phyloP scores from a whole-genome alignment of 2,113 vertebrate species.

The Procapra przewalskii region DNA sequence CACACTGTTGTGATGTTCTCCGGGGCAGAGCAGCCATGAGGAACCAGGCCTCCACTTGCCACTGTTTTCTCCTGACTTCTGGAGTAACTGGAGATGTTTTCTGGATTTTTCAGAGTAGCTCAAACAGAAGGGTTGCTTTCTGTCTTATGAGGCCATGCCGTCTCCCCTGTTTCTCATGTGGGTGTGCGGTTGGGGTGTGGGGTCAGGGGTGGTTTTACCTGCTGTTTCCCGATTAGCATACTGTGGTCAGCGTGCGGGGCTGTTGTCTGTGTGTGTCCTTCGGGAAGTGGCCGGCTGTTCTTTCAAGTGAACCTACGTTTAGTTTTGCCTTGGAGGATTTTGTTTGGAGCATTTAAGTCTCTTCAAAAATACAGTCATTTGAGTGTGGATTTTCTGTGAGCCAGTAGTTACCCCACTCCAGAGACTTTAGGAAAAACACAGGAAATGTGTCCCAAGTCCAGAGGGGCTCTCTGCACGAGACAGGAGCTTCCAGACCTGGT shows the following conservation, averaged over 20 bases:
- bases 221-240: rapidly evolving
- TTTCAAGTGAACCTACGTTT: neutral
- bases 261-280: neutral
- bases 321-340: neutral
- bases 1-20: neutral
- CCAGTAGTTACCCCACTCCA: neutral
- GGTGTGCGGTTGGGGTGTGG: neutral
- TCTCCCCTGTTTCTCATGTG: neutral
- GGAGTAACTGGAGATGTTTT: neutral
- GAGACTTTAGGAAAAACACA: neutral
- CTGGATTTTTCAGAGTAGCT: neutral
- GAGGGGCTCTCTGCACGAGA: neutral
- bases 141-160: neutral
- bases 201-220: neutral
- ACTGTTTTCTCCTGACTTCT: neutral
- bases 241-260: too few relatives aligned
- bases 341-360: neutral
- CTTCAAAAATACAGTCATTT: neutral
- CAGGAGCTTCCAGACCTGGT: neutral
- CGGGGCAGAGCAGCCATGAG: neutral
- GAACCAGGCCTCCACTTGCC: neutral
- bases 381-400: neutral
- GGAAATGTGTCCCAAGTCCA: neutral
- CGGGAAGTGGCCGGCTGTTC: neutral
- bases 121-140: neutral